Evolutionary conservation across 1,140 invertebrate genomes (phyloP).

Genomic region (Zelostemma sp.): DNA sequence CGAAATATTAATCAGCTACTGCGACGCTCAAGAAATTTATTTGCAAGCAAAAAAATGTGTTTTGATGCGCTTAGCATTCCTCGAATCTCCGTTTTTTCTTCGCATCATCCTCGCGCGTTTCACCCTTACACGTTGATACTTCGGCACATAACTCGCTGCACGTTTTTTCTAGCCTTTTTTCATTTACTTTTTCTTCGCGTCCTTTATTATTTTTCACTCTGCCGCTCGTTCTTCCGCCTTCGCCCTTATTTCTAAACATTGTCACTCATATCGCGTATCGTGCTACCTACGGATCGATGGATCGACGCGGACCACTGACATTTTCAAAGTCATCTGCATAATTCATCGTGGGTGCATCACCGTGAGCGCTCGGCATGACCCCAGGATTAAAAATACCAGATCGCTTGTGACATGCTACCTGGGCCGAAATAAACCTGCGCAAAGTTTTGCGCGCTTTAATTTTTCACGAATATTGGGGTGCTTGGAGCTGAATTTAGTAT

Average conservation of each 20-base stretch:
- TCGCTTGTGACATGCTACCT: conserved; percentile 19
- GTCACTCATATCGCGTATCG: conserved; percentile 38
- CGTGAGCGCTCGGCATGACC: conserved; percentile 42
- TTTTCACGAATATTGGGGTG: too few species aligned
- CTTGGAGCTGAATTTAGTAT: too few species aligned
- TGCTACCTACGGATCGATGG: conserved; percentile 46
- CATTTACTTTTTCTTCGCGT: conserved; percentile 4
- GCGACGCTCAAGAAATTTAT: too few species aligned
- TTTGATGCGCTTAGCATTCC: too few species aligned
- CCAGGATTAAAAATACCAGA: conserved; percentile 50
- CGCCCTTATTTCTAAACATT: conserved; percentile 43
- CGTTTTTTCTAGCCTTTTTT: conserved; percentile 18
- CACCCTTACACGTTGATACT: too few species aligned
- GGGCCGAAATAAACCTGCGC: conserved; percentile 38
- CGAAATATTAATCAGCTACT: too few species aligned
- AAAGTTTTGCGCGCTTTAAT: conserved; percentile 7
- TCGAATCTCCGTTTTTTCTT: too few species aligned
- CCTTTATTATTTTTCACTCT: conserved; percentile 38
- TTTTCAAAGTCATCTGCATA: conserved; percentile 60
- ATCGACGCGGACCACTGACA: conserved; percentile 51
- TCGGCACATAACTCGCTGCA: neutral
- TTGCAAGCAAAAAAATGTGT: too few species aligned
- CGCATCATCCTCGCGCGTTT: too few species aligned
- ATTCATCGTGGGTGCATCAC: conserved; percentile 53
- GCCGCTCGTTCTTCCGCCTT: conserved; percentile 38